These are phyloP conservation scores for Ericerus pela DNA, from an alignment of 1,140 invertebrate genomes.

Conservation along the genomic window DNA sequence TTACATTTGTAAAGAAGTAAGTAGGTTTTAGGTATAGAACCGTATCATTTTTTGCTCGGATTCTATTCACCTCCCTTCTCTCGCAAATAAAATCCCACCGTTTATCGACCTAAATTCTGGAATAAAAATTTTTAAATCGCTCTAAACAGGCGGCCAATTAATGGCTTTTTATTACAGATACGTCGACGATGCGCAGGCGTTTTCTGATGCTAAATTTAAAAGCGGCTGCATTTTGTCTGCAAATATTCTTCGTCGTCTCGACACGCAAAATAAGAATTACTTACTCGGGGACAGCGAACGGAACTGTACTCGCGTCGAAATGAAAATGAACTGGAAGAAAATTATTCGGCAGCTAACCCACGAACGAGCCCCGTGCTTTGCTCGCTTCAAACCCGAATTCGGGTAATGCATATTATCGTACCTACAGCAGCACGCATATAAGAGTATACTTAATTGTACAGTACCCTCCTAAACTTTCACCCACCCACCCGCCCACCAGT, in stretches of 20 bases:
- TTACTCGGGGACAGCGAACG: conserved; percentile 56
- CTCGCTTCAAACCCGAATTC: conserved; percentile 40
- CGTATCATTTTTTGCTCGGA: no score
- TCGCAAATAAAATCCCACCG: neutral
- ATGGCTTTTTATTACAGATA: conserved; percentile 20
- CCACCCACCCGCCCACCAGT: no score
- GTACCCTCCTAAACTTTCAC: no score
- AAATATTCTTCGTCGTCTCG: conserved; percentile 52
- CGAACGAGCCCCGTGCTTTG: conserved; percentile 64
- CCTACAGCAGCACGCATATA: no score
- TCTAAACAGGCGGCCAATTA: no score
- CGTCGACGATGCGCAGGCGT: conserved; percentile 38
- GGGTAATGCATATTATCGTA: no score
- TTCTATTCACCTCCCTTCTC: neutral
- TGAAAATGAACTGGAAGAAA: conserved; percentile 50
- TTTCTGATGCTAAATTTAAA: conserved; percentile 39
- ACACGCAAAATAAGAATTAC: conserved; percentile 55
- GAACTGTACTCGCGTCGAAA: conserved; percentile 44
- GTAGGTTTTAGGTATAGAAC: neutral
- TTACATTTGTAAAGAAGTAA: conserved; percentile 19
- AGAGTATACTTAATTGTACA: no score
- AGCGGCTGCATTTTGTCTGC: conserved; percentile 51
- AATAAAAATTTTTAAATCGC: neutral
- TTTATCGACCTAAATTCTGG: neutral
- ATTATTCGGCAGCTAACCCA: conserved; percentile 55